Base-by-base conservation (phyloP, 2,888 invertebrate species). In the Eilema depressum region DNA sequence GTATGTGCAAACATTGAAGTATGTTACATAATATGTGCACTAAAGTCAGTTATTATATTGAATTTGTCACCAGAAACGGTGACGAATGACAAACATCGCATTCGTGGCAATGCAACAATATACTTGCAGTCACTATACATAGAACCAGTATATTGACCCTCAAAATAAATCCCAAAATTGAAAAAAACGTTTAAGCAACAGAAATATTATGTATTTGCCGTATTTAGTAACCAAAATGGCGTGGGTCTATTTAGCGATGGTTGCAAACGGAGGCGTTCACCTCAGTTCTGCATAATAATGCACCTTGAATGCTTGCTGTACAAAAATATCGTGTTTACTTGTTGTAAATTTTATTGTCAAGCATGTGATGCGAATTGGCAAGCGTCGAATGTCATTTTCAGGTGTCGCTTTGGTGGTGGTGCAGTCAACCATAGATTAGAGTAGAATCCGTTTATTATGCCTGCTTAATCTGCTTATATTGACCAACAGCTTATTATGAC, bases 191-290 rank as follows among this genome's bases (percentile, higher is more conserved):
- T 33, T 63, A 41, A 41, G 41, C 5, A 37, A 17, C 63, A 77
- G 62, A 41, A 3, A 20, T 74, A 74, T 66, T 37, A 41, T 74
- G 67, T 75, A 59, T 72, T 60, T 25, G 14, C 77, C 78, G 69
- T 75, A 72, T 80, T 78, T 68, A 66, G 73, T 17, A n/a, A 37
- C 26, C 41, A 25, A 63, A 63, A 41, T 41, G n/a, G 70, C 73
- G 79, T 80, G 70, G 75, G 68, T 68, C 66, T 66, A 61, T 64
- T 25, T 26, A 75, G 69, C 63, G 73, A 68, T 69, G 61, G 30
- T 63, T 70, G 26, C 7, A 64, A 59, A 41, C 63, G 69, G 25
- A 47, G 69, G 69, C 41, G 28, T 23, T 25, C 26, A 28, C 59
- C 33, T 63, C 25, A 26, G 56, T 60, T 72, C 25, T 62, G 37